phyloP scores from a whole-genome alignment of 2,113 vertebrate genomes.

The Takifugu flavidus region DNA sequence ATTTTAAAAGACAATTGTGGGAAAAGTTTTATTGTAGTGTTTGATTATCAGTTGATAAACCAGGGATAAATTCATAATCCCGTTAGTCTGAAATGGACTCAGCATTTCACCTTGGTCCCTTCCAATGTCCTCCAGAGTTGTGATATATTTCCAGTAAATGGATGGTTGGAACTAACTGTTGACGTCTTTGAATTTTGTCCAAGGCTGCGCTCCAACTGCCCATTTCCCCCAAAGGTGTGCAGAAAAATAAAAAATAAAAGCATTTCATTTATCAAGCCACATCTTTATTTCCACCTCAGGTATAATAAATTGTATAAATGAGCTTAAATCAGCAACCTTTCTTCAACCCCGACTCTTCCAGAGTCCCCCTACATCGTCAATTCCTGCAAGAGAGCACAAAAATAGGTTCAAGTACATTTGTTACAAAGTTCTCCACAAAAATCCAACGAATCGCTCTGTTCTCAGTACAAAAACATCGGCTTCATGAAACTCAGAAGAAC shows the following conservation, averaged over 20 bases:
- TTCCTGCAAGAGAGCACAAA: constrained; percentile 76
- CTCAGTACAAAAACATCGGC: constrained; percentile 66
- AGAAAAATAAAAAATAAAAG: constrained; percentile 3
- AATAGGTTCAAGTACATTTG: constrained; percentile 14
- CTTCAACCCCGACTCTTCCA: constrained; percentile 67
- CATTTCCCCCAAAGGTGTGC: not conserved
- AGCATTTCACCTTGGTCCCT: no score
- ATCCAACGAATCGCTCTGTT: constrained; percentile 28
- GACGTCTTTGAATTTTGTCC: no score
- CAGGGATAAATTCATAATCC: no score
- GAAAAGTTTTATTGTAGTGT: no score
- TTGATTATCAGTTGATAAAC: no score
- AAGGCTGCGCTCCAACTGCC: not conserved
- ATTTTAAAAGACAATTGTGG: no score
- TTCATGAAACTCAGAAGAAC: constrained; percentile 74
- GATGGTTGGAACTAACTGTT: no score
- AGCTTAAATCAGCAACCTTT: constrained; percentile 81
- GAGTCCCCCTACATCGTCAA: constrained; percentile 90
- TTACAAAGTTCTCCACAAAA: not conserved
- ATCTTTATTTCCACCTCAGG: constrained; percentile 88
- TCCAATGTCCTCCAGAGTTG: no score
- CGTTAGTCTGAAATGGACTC: no score
- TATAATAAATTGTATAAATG: constrained; percentile 98
- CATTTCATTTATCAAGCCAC: constrained; percentile 85
- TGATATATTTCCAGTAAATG: no score